Conservation (phyloP, 2,888 invertebrate species). For the Standfussiana lucernea region DNA sequence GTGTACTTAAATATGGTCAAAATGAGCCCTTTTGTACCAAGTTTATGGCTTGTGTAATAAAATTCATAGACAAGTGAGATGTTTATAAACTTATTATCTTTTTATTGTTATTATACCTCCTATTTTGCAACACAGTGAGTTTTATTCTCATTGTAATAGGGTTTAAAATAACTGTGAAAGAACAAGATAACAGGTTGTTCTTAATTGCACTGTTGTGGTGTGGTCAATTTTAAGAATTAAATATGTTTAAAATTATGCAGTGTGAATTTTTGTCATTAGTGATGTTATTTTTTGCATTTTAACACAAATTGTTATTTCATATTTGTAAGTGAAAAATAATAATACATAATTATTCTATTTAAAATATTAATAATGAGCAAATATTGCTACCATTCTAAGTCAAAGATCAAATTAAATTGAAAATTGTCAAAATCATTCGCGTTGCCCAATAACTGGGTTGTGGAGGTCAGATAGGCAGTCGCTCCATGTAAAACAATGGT, state of each 20-base stretch:
- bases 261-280: constrained; percentile 54
- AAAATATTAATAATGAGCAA: too few relatives aligned
- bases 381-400: too few relatives aligned
- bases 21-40: constrained; percentile 30
- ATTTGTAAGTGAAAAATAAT: background rate
- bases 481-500: too few relatives aligned
- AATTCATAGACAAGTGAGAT: constrained; percentile 4
- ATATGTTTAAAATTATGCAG: constrained; percentile 36
- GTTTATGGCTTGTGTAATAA: constrained; percentile 57
- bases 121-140: background rate
- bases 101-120: background rate
- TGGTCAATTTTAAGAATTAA: constrained; percentile 12
- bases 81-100: background rate
- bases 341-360: background rate
- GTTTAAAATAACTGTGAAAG: background rate
- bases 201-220: constrained; percentile 1
- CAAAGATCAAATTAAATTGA: too few relatives aligned
- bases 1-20: constrained; percentile 9
- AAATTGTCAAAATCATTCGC: too few relatives aligned
- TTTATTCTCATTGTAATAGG: background rate
- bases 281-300: background rate
- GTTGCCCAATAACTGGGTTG: too few relatives aligned
- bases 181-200: constrained; percentile 14
- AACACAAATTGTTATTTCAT: background rate
- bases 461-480: too few relatives aligned